These are phyloP conservation scores for Phaenicophaeus curvirostris DNA, from an alignment of 2,797 vertebrate species.

Conservation along the genomic window DNA sequence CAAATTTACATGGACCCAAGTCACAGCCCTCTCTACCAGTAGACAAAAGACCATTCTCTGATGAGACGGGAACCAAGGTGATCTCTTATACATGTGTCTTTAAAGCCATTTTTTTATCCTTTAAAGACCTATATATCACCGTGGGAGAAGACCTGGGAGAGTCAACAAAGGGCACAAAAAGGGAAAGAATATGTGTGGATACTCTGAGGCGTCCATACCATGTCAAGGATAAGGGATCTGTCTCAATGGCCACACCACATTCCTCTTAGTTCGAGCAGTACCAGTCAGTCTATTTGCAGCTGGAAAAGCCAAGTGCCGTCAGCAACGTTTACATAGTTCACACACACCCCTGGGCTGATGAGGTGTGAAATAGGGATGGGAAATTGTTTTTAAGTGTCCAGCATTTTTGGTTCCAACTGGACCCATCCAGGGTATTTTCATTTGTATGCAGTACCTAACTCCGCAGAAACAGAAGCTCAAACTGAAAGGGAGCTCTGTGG, in stretches of 20 bases:
- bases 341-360: not conserved
- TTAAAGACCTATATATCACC: not conserved
- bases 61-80: not conserved
- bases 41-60: not conserved
- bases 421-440: not conserved
- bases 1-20: not conserved
- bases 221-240: not conserved
- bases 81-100: not conserved
- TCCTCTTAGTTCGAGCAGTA: not conserved
- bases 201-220: not conserved
- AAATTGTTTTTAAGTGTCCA: conserved; percentile 23
- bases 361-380: not conserved
- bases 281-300: not conserved
- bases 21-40: not conserved
- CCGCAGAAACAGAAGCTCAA: not conserved
- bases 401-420: not conserved
- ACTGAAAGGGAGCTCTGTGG: not conserved
- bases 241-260: not conserved
- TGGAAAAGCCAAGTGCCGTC: conserved; percentile 9
- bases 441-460: not conserved
- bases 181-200: not conserved
- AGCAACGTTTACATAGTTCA: conserved; percentile 2
- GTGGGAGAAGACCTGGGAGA: not conserved
- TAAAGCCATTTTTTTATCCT: not conserved
- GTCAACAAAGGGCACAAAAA: not conserved